phyloP scores from a whole-genome alignment of 1,140 invertebrate species.

The Leptonema lineaticorne region DNA sequence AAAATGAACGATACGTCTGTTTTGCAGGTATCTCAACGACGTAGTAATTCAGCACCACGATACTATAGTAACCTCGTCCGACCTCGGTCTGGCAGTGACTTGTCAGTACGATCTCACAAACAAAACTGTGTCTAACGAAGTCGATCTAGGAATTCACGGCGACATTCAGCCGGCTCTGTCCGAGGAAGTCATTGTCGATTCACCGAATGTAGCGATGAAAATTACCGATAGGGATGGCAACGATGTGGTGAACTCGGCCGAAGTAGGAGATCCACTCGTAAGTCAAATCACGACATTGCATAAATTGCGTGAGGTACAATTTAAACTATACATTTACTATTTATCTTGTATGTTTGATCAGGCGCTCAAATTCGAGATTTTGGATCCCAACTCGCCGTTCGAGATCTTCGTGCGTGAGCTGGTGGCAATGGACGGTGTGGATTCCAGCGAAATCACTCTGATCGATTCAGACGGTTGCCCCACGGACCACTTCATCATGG shows the following conservation, averaged over 20 bases:
- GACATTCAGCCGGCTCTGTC: constrained; percentile 77
- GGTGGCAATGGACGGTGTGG: constrained; percentile 91
- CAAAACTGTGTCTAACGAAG: constrained; percentile 89
- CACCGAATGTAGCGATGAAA: constrained; percentile 91
- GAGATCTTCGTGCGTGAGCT: constrained; percentile 93
- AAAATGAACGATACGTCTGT: not conserved
- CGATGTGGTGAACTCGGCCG: constrained; percentile 76
- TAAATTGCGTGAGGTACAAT: not conserved
- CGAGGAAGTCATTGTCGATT: constrained; percentile 86
- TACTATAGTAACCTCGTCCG: constrained; percentile 91
- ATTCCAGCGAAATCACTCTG: constrained; percentile 87
- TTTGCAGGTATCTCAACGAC: constrained; percentile 73
- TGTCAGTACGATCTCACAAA: constrained; percentile 93
- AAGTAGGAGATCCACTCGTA: constrained; percentile 84
- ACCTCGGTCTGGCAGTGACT: constrained; percentile 86
- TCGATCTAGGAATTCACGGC: constrained; percentile 84
- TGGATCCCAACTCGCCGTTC: constrained; percentile 88
- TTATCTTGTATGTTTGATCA: constrained; percentile 34
- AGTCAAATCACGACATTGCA: constrained; percentile 17
- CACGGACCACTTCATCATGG: constrained; percentile 91
- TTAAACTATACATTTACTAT: not conserved
- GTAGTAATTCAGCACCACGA: constrained; percentile 93
- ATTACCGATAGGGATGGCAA: constrained; percentile 83
- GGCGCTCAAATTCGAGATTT: constrained; percentile 87
- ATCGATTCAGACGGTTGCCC: constrained; percentile 92